A percentile compares a stretch with the other conserved stretches of the same genome.
Conservation (phyloP, 2,113 vertebrate genomes). For the Synodontis membranacea region DNA sequence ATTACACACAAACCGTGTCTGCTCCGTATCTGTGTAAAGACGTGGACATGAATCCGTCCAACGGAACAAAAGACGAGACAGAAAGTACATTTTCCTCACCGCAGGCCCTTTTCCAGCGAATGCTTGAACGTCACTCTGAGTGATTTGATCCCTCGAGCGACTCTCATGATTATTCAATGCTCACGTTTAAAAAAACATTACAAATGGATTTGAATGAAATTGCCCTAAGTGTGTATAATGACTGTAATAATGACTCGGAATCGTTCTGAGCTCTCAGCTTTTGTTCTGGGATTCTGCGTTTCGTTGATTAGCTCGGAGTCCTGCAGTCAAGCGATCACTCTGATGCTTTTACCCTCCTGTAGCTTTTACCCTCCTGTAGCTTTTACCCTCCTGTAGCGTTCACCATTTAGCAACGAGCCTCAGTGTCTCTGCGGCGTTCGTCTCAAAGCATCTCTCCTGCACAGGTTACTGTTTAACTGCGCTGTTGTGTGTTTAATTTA, state of each 20-base stretch:
- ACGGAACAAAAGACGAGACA: conserved; percentile 29
- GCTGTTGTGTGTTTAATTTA: conserved; percentile 3
- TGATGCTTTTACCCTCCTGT: background rate
- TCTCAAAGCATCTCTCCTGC: background rate
- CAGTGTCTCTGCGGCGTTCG: background rate
- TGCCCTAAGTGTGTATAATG: conserved; percentile 25
- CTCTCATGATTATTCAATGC: conserved; percentile 26
- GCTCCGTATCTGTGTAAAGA: conserved; percentile 35
- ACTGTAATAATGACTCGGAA: conserved; percentile 11
- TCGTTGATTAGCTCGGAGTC: conserved; percentile 7
- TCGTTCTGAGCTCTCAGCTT: background rate
- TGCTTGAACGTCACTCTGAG: conserved; percentile 4
- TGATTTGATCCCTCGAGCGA: conserved; percentile 4
- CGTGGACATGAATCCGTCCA: conserved; percentile 35
- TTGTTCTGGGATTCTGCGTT: conserved; percentile 18
- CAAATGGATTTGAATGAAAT: conserved; percentile 16
- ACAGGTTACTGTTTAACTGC: conserved; percentile 24
- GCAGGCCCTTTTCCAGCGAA: background rate
- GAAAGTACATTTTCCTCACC: conserved; percentile 13
- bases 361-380: too few species aligned
- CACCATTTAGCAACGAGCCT: conserved; percentile 1
- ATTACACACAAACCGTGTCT: conserved; percentile 1
- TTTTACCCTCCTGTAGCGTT: conserved; percentile 1
- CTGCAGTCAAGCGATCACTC: background rate
- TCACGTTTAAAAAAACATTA: conserved; percentile 24